Base-by-base conservation (phyloP, 2,113 vertebrate species). In the Philantomba maxwellii region DNA sequence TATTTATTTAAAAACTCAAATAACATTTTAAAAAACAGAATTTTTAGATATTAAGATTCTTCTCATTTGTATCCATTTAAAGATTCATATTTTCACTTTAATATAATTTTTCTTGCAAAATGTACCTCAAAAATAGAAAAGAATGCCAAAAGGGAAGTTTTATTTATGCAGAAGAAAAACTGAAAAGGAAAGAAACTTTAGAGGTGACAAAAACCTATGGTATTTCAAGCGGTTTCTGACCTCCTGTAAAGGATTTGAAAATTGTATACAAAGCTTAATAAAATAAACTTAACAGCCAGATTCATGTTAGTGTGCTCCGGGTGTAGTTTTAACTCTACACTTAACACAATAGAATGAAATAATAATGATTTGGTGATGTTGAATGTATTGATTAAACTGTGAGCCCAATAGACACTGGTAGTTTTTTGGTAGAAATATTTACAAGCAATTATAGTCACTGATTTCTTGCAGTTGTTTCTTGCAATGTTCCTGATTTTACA, bases 41-140 rank as follows among this genome's bases (percentile, higher is more conserved):
- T 84, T 91, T 97, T 96, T 45, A 94, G 4, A 17, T 78, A 86
- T 92, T 15, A 85, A 36, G 30, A 58, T 49, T 70, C 95, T 83
- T 80, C 51, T 95, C 81, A 9, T 47, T 55, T 88, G 87, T 53
- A 77, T 87, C 45, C 21, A 92, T 78, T 90, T 90, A 84, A 95
- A 91, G 70, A 64, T 45, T 87, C 43, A 11, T 36, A 90, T 30
- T 89, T 83, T 96, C 23, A 64, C 45, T 92, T 96, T 90, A 39
- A 55, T 39, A 43, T 78, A 58, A 77, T 15, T 89, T 96, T 85
- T 86, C 43, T 86, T 88, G 89, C 55, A 86, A 92, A 94, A 92
- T 3, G 39, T 49, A 95, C 64, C n/a, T 97, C 49, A 94, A 92
- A 95, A 90, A 81, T 26, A 81, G 73, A 87, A 81, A 91, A 86